Base-by-base conservation (phyloP, 2,888 invertebrate species). In the Cephus sareptanus region DNA sequence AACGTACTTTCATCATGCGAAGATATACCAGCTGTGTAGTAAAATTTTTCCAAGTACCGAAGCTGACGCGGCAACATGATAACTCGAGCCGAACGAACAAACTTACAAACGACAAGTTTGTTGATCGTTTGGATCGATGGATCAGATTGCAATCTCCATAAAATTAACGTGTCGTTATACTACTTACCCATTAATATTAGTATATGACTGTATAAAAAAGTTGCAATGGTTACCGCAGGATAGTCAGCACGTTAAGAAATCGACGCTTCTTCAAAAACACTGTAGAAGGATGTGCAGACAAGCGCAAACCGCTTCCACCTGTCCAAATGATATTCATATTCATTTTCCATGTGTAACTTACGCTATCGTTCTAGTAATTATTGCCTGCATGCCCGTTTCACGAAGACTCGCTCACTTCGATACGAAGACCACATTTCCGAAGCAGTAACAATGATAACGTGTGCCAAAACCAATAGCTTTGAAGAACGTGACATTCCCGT, bases 41-140 rank as follows among this genome's bases (percentile, higher is more conserved):
- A n/a, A 23, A 34, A 15, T 34, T 71, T 30, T 3, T 34, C 13
- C 71, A 23, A 30, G 30, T 15, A 3, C 3, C 11, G 71, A 71
- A 33, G 71, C 31, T 71, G 71, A 34, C 30, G 12, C 71, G 71
- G 30, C 86, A 85, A 87, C 85, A 86, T 86, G 86, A 90, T 91
- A 90, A 90, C 91, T 91, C 91, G 91, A 91, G 91, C 91, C 91
- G 90, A 91, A 91, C 91, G 91, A 91, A 91, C 91, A 91, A 91
- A 91, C 91, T 91, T 86, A 81, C 75, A 80, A 86, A 85, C 86
- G 81, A 83, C 85, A 89, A 91, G 91, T 91, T 91, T 91, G 87
- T 89, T 91, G 91, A 90, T 89, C 91, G 90, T 89, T 87, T 76
- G 91, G 91, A 91, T 90, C 91, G 91, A 91, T 89, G 85, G 81